These are phyloP conservation scores for Thalassaphorura encarpata DNA, from an alignment of 1,140 invertebrate genomes.

Conservation along the genomic window DNA sequence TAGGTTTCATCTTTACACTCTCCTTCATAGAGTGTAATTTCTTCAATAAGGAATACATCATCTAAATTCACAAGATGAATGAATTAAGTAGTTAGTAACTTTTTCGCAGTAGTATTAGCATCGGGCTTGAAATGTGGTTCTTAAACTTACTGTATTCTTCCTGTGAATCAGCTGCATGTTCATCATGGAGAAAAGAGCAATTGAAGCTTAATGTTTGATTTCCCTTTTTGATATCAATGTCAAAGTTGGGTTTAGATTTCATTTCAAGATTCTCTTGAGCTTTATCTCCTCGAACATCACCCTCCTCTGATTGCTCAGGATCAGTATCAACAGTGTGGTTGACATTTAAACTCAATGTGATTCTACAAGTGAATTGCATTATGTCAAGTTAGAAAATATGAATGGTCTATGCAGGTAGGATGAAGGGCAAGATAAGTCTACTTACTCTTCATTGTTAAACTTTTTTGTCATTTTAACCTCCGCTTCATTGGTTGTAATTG, in stretches of 20 bases:
- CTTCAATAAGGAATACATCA: conserved; percentile 69
- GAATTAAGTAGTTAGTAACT: background rate
- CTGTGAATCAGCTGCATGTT: conserved; percentile 47
- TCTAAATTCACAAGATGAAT: conserved; percentile 12
- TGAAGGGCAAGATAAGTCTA: conserved; percentile 10
- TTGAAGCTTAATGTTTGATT: conserved; percentile 65
- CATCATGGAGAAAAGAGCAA: conserved; percentile 62
- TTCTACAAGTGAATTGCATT: conserved; percentile 50
- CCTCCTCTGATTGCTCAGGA: conserved; percentile 49
- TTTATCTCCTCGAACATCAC: conserved; percentile 48
- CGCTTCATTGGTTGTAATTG: conserved; percentile 59
- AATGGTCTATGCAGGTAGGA: background rate
- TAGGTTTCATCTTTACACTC: conserved; percentile 74
- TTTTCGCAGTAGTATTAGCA: background rate
- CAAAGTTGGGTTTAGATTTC: conserved; percentile 76
- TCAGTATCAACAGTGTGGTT: conserved; percentile 81
- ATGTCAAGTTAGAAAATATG: background rate
- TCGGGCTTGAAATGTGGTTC: background rate
- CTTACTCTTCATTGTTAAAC: conserved; percentile 63
- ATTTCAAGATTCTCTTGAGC: conserved; percentile 55
- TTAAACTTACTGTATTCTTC: conserved; percentile 57
- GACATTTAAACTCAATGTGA: conserved; percentile 63
- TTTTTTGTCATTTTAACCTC: conserved; percentile 66
- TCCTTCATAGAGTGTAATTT: conserved; percentile 70
- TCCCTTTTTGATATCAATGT: conserved; percentile 65